Evolutionary conservation across 2,113 vertebrate species (phyloP).

Genomic region (Gnathonemus echidnorhynchus): DNA sequence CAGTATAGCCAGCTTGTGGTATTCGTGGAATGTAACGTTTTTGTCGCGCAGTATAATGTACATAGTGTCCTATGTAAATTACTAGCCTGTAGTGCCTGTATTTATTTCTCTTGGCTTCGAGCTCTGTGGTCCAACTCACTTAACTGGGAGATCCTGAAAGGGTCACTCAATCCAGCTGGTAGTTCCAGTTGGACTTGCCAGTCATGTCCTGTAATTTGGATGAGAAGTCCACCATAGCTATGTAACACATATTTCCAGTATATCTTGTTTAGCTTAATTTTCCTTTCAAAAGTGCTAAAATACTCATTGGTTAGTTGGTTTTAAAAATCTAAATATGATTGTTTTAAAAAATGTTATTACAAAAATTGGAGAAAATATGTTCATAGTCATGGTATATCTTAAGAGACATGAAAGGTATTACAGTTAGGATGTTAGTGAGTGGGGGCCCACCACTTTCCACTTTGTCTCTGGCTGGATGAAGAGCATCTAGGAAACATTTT

Average conservation of each 20-base stretch:
- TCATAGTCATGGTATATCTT: no score
- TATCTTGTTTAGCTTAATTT: neutral
- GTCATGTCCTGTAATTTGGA: no score
- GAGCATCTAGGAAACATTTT: neutral
- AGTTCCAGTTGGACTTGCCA: no score
- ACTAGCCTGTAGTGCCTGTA: neutral
- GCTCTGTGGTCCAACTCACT: neutral
- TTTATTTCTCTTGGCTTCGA: neutral
- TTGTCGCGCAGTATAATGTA: neutral
- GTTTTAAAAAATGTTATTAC: neutral
- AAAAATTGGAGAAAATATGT: neutral
- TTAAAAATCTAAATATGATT: neutral
- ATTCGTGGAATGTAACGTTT: neutral
- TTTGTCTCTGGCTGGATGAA: neutral
- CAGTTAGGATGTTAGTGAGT: neutral
- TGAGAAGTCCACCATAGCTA: no score
- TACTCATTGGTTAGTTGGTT: no score
- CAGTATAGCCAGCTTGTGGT: neutral
- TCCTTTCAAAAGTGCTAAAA: neutral
- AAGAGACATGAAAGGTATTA: neutral
- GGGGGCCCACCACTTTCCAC: neutral
- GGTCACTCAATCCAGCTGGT: neutral
- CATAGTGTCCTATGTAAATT: neutral
- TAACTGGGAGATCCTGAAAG: neutral
- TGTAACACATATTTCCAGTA: neutral